Evolutionary conservation across 2,888 invertebrate species (phyloP), one percentile per base, ranked within the genome.

Genomic region (Corbicula japonica): DNA sequence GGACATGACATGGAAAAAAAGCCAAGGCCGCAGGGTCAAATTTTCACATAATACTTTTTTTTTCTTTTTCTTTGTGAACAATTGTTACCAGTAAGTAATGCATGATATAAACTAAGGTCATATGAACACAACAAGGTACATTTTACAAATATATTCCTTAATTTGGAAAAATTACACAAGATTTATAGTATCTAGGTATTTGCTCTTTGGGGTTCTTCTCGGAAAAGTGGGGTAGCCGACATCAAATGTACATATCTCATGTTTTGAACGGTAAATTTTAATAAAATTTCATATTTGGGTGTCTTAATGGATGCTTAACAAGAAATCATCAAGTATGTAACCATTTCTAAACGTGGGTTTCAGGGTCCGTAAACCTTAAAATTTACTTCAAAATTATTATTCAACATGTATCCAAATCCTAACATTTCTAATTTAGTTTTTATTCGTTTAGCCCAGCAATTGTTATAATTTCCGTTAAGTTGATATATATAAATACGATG

Each of bases 11-110:
- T 41, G 41, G 41, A 41, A 41, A 41, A 41, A 41, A 41, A 41
- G 41, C 41, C 41, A 41, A n/a, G n/a, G n/a, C n/a, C n/a, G n/a
- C n/a, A n/a, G n/a, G n/a, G n/a, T n/a, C n/a, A n/a, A n/a, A n/a
- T n/a, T n/a, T n/a, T 41, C 41, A 41, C 41, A 41, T 41, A 41
- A 41, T 41, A 41, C 41, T 12, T 41, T 41, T 41, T 41, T 12
- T 41, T 41, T 41, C 41, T 41, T 41, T 41, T 41, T 41, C 41
- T 41, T 41, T 41, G 41, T 41, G 41, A 41, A 41, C 41, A 41
- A 41, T 41, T 41, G 41, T 41, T 41, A 41, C 15, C 41, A 41
- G 41, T 41, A 12, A 41, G 41, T 41, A 41, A 41, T 41, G 41
- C 41, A 41, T 41, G 15, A 41, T 41, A 41, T 41, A 41, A 41